Evolutionary conservation across 2,888 invertebrate genomes (phyloP), one percentile per base, ranked within the genome.

Genomic region (Trissolcus brochymenae): DNA sequence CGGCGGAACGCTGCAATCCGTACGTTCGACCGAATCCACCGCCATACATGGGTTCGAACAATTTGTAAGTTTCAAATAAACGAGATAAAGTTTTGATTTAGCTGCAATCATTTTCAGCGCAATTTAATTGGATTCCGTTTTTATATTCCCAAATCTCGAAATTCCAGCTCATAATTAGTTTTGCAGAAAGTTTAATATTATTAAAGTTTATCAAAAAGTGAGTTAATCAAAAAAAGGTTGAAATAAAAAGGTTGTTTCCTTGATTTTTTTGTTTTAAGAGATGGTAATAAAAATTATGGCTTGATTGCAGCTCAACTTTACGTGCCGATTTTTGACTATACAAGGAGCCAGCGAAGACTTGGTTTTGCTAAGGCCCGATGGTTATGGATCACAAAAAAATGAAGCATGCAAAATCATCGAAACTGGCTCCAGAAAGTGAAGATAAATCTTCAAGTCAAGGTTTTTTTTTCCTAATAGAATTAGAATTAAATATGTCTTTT

Each of bases 1-100:
- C 84, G 2, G 80, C 81, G 2, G 88, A 89, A 70, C 85, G 86
- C n/a, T 82, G 83, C 60, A 87, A 87, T 79, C 84, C 85, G 0
- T 88, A 88, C 73, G 53, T 87, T 51, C 89, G 92, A 56, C 92
- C 92, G 1, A 92, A 91, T 82, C 92, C 92, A 13, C 92, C 92
- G 6, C 92, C 92, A 1, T 92, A 92, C 80, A 90, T 90, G 6
- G 90, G 91, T 53, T 90, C 91, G 4, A 90, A 90, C 80, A 91
- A 90, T 82, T 90, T 90, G 89, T 90, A 85, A 86, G 89, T 88
- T 55, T 17, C 25, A 25, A 6, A 51, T 51, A 51, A 19, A 11
- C 41, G 41, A 29, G n/a, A 35, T 17, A 35, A 35, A 35, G 35
- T 35, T 35, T 35, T 35, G 35, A 11, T 9, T 35, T 35, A 35